Percentiles rank a stretch among this genome's conserved stretches.
Evolutionary conservation across 1,140 invertebrate species (phyloP).

Genomic region (Palaemon carinicauda): DNA sequence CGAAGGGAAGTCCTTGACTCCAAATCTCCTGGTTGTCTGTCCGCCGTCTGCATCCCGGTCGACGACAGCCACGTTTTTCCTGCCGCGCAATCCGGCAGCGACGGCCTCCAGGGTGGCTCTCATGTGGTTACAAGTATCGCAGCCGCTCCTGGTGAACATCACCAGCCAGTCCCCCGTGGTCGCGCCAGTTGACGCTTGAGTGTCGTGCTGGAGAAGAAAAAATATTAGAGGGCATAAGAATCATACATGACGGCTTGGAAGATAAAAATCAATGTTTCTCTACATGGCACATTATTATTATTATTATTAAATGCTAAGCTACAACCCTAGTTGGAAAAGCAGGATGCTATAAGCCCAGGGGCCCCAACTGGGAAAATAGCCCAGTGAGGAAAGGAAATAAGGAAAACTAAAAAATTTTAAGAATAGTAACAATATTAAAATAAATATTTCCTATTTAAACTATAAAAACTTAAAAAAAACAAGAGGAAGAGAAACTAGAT

Average conservation of each 20-base stretch:
- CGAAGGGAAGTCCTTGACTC: slow-evolving; percentile 53
- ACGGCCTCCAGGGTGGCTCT: slow-evolving; percentile 35
- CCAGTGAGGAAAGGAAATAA: too few species aligned
- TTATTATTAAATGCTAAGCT: too few species aligned
- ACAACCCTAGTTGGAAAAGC: too few species aligned
- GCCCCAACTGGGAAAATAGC: too few species aligned
- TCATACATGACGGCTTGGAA: not conserved
- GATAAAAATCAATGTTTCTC: not conserved
- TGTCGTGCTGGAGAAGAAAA: slow-evolving; percentile 66
- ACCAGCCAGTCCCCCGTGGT: slow-evolving; percentile 69
- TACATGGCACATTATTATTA: too few species aligned
- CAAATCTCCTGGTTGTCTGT: slow-evolving; percentile 52
- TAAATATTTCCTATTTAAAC: too few species aligned
- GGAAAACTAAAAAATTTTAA: too few species aligned
- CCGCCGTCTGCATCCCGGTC: slow-evolving; percentile 43
- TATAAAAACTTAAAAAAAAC: too few species aligned
- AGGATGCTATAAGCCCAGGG: too few species aligned
- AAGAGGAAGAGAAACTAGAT: too few species aligned
- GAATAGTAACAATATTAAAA: too few species aligned
- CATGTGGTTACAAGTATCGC: slow-evolving; percentile 17
- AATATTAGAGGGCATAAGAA: not conserved
- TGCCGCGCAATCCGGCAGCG: slow-evolving; percentile 25
- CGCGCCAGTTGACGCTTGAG: slow-evolving; percentile 67
- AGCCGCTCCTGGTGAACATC: slow-evolving; percentile 61
- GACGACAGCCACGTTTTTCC: slow-evolving; percentile 46